These are phyloP conservation scores for Brachyalestes nurse DNA, from an alignment of 2,797 vertebrate genomes.

Conservation along the genomic window DNA sequence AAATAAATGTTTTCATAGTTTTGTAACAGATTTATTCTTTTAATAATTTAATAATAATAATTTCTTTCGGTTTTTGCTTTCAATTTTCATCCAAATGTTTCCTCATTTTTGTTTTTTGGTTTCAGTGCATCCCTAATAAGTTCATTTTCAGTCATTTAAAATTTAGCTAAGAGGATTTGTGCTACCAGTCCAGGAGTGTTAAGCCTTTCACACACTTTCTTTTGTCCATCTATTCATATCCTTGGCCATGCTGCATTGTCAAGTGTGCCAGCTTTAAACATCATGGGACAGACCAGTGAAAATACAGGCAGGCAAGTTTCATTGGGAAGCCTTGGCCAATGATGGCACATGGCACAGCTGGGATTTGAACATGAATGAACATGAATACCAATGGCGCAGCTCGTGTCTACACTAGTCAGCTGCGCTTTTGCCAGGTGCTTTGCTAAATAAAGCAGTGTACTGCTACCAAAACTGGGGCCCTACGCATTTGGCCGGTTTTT, in stretches of 20 bases:
- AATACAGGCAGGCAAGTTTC: conserved; percentile 12
- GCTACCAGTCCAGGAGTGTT: background rate
- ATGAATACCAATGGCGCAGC: conserved; percentile 9
- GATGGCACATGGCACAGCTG: conserved; percentile 19
- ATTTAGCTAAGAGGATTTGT: background rate
- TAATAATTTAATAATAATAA: too few species aligned
- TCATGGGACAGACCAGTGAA: conserved; percentile 19
- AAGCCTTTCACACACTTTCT: background rate
- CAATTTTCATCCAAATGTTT: too few species aligned
- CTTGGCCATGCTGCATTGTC: background rate
- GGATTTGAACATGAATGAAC: conserved; percentile 24
- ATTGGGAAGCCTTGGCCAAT: background rate
- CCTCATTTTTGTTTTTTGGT: too few species aligned
- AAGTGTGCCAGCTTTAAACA: background rate
- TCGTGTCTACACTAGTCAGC: background rate
- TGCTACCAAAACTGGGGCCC: background rate
- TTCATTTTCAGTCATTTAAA: too few species aligned
- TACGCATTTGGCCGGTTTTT: background rate
- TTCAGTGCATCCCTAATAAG: too few species aligned
- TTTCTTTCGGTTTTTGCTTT: too few species aligned
- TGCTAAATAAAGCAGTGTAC: background rate
- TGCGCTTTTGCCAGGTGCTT: conserved; percentile 20
- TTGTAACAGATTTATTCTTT: too few species aligned
- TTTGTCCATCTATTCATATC: background rate
- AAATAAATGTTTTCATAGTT: too few species aligned